phyloP scores from a whole-genome alignment of 2,113 vertebrate genomes.

The Dromaius novaehollandiae region DNA sequence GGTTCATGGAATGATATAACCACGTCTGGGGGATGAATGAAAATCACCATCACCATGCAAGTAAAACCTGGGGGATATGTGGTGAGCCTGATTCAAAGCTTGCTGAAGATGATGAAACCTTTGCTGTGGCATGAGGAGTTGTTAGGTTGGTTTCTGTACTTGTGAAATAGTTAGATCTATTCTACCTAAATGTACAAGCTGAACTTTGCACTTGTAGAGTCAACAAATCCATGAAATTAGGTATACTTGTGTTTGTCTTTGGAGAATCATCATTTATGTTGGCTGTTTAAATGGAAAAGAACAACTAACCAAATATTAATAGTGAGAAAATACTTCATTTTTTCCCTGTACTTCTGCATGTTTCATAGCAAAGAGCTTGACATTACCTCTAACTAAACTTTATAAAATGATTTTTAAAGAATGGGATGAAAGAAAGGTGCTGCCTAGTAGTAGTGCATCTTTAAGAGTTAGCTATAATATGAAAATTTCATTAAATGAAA shows the following conservation, averaged over 20 bases:
- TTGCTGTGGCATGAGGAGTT: background rate
- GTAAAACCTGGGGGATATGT: background rate
- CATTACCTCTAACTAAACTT: background rate
- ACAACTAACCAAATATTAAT: background rate
- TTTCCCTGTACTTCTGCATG: background rate
- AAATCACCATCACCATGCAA: background rate
- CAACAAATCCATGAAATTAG: background rate
- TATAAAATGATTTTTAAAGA: background rate
- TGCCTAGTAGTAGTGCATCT: background rate
- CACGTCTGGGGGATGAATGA: background rate
- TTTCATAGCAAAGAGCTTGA: background rate
- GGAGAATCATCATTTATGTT: background rate
- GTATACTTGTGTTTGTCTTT: background rate
- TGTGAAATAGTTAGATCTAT: background rate
- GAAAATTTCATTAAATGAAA: background rate
- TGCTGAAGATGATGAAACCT: background rate
- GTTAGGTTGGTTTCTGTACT: background rate
- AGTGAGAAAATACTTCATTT: background rate
- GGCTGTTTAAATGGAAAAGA: background rate
- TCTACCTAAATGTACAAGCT: background rate
- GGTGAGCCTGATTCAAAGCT: background rate
- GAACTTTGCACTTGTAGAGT: background rate
- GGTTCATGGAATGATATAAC: background rate
- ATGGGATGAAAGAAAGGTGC: background rate
- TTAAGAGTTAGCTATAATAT: background rate